Conservation (phyloP, 1,140 invertebrate genomes). For the Ctenoplectra terminalis region DNA sequence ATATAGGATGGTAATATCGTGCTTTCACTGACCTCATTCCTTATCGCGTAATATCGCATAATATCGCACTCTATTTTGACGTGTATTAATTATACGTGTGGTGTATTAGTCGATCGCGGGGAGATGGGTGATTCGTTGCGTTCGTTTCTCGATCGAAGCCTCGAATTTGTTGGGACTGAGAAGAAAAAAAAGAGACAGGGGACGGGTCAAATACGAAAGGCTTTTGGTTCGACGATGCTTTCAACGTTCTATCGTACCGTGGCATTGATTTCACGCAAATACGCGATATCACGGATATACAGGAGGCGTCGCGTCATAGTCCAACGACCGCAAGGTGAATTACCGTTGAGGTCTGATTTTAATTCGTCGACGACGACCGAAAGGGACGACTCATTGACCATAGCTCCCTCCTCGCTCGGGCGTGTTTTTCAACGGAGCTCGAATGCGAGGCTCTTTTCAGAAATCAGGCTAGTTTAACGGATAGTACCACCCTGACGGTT, state of each 20-base stretch:
- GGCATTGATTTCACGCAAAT: slow-evolving; percentile 35
- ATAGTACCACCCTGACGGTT: slow-evolving; percentile 20
- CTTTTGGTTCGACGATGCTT: slow-evolving; percentile 26
- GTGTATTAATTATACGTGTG: slow-evolving; percentile 13
- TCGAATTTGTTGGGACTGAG: background rate
- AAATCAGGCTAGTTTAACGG: slow-evolving; percentile 62
- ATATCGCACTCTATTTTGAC: slow-evolving; percentile 9
- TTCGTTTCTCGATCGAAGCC: slow-evolving; percentile 13
- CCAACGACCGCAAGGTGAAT: slow-evolving; percentile 2
- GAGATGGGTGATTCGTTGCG: background rate
- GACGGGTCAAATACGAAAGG: background rate
- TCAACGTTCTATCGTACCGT: slow-evolving; percentile 1
- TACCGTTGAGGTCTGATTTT: slow-evolving; percentile 28
- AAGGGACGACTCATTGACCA: slow-evolving; percentile 52
- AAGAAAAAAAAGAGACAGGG: background rate
- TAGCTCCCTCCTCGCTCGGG: background rate
- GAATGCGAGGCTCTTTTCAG: slow-evolving; percentile 54
- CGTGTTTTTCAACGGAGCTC: slow-evolving; percentile 32
- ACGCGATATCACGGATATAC: background rate
- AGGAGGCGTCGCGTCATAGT: background rate
- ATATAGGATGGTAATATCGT: slow-evolving; percentile 15
- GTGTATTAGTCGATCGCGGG: background rate
- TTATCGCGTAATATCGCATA: slow-evolving; percentile 5
- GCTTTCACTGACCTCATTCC: slow-evolving; percentile 20
- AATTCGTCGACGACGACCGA: slow-evolving; percentile 22